These are phyloP conservation scores for Paracanthobrama guichenoti DNA, from an alignment of 2,113 vertebrate genomes.

Conservation along the genomic window DNA sequence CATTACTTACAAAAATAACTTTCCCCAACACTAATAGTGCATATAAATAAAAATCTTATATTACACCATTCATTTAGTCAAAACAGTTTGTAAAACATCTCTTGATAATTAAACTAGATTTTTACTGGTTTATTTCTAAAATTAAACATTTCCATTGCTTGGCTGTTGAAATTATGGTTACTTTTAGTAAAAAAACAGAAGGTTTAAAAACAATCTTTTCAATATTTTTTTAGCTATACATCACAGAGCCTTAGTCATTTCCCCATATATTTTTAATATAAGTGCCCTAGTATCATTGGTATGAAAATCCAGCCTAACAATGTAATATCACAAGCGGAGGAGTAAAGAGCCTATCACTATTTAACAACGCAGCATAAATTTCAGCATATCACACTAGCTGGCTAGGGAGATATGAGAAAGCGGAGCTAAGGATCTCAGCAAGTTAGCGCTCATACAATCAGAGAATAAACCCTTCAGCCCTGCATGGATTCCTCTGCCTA, in stretches of 20 bases:
- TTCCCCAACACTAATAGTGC: no score
- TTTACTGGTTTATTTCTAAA: background rate
- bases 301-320: background rate
- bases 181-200: background rate
- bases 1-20: no score
- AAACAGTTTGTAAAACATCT: background rate
- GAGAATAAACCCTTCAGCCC: slow-evolving; percentile 22
- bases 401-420: background rate
- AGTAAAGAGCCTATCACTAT: slow-evolving; percentile 5
- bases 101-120: background rate
- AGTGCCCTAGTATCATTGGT: background rate
- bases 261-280: background rate
- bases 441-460: slow-evolving; percentile 23
- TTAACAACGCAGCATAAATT: slow-evolving; percentile 19
- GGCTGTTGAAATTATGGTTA: background rate
- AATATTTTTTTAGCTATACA: background rate
- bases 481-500: background rate
- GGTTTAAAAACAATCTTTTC: no score
- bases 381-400: slow-evolving; percentile 1
- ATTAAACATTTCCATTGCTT: background rate
- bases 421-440: background rate
- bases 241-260: background rate
- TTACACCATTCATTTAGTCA: background rate
- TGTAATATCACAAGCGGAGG: slow-evolving; percentile 5
- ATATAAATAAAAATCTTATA: background rate